phyloP scores from a whole-genome alignment of 2,797 vertebrate species.

The Dendrocincla tyrannina region DNA sequence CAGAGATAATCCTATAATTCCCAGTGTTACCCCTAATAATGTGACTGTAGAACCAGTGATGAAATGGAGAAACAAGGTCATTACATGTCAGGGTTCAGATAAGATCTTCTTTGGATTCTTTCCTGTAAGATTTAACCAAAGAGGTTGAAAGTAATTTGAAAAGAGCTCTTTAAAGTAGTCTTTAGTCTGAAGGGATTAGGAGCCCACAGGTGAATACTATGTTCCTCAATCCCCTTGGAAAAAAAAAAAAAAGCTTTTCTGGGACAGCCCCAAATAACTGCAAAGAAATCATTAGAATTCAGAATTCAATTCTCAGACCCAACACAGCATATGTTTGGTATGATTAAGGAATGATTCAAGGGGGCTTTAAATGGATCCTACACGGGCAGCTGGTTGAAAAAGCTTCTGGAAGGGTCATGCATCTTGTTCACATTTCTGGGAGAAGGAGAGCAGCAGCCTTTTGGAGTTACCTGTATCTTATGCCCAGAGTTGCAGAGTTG shows the following conservation, averaged over 20 bases:
- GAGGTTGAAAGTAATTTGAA: constrained; percentile 1
- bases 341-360: background rate
- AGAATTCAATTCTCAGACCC: background rate
- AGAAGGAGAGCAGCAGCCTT: background rate
- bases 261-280: background rate
- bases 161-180: background rate
- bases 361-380: background rate
- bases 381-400: background rate
- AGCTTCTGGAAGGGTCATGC: background rate
- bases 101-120: background rate
- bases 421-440: background rate
- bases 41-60: background rate
- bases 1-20: constrained; percentile 41
- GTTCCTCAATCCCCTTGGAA: background rate
- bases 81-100: background rate
- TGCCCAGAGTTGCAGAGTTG: background rate
- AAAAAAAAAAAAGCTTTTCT: background rate
- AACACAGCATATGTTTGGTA: background rate
- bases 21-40: constrained; percentile 15
- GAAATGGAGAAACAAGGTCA: constrained; percentile 30
- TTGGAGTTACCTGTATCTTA: background rate
- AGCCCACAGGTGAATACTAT: background rate
- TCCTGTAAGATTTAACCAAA: background rate
- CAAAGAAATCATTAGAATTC: background rate
- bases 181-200: constrained; percentile 11